A percentile compares a stretch with the other conserved stretches of the same genome.
phyloP scores from a whole-genome alignment of 2,888 invertebrate species.

The Rotaria magnacalcarata region DNA sequence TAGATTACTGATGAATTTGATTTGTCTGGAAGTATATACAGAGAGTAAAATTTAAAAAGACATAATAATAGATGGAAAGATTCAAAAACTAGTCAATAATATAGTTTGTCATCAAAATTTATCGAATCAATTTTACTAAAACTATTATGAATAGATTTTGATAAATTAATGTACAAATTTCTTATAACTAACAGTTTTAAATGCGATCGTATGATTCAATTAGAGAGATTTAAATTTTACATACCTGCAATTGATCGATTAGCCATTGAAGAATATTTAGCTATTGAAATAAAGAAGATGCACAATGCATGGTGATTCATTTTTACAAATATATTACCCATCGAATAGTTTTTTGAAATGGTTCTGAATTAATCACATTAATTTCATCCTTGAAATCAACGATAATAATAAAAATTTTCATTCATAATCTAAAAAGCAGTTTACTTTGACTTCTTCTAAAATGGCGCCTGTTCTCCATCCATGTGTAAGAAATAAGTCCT shows the following conservation, averaged over 20 bases:
- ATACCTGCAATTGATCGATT: conserved; percentile 32
- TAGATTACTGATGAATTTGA: too few relatives aligned
- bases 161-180: too few relatives aligned
- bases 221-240: not conserved
- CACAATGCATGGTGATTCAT: conserved; percentile 46
- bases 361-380: conserved; percentile 73
- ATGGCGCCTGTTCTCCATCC: conserved; percentile 97
- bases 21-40: too few relatives aligned
- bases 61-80: too few relatives aligned
- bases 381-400: conserved; percentile 71
- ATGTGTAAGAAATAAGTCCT: conserved; percentile 84
- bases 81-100: too few relatives aligned
- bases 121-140: too few relatives aligned
- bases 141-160: too few relatives aligned
- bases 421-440: not conserved
- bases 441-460: conserved; percentile 77
- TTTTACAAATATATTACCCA: conserved; percentile 51
- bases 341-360: conserved; percentile 79
- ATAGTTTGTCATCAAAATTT: too few relatives aligned
- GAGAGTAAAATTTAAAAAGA: too few relatives aligned
- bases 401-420: not conserved
- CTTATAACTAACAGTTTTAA: too few relatives aligned
- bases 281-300: conserved; percentile 50
- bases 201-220: too few relatives aligned
- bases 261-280: conserved; percentile 19